Evolutionary conservation across 2,113 vertebrate species (phyloP), one percentile per base, ranked within the genome.

Genomic region (Grallaria varia): DNA sequence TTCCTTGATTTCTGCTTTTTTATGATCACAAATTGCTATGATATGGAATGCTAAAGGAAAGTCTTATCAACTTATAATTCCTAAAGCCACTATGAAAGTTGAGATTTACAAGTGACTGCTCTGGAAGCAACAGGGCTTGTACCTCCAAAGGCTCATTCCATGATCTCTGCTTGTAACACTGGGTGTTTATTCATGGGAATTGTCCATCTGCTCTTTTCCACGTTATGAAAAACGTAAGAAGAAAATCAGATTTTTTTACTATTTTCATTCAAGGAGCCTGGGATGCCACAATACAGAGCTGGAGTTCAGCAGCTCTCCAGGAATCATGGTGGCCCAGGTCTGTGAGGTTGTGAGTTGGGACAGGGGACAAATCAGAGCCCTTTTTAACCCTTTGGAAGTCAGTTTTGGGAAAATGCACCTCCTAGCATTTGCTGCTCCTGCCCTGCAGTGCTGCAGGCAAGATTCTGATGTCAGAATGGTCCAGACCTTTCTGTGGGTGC

Each of bases 201-300:
- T 62, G 42, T 31, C 50, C 14, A 12, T 83, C 85, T 87, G 44
- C 40, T 82, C 12, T 83, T 56, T 76, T 58, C 33, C 21, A 30
- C 12, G 12, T 59, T 58, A 37, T 74, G 14, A 69, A 76, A 87
- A 63, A 53, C 22, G 2, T 2, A 9, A 49, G 58, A 30, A 84
- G n/a, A 15, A 90, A 74, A 47, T 0, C 4, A 53, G 69, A n/a
- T 27, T 53, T 76, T 89, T 53, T 42, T 31, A 39, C 1, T 17
- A 5, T 42, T 89, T 68, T 60, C 9, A 28, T 53, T 66, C 24
- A 27, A 3, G 7, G 11, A 66, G 13, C 53, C 25, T 35, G 35
- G 9, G 7, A 10, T 77, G 31, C 45, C 4, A 6, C 23, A 30
- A 4, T 2, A 1, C 23, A 9, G 9, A 17, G 3, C n/a, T 8